Evolutionary conservation across 2,888 invertebrate genomes (phyloP), one percentile per base, ranked within the genome.

Genomic region (Archaeoteleia sp.): DNA sequence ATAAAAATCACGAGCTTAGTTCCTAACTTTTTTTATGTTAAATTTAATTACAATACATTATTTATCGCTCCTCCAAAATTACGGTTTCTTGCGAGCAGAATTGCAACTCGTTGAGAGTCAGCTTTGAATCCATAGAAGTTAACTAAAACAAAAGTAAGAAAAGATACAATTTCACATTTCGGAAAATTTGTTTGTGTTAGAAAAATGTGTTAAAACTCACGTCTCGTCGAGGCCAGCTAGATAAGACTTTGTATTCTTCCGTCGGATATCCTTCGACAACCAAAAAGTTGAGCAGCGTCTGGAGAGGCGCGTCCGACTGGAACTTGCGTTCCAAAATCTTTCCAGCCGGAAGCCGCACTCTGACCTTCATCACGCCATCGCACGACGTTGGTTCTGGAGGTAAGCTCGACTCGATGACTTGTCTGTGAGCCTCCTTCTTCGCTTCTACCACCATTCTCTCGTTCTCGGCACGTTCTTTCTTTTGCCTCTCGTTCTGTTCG

Each of bases 161-260:
- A n/a, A n/a, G n/a, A n/a, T n/a, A n/a, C n/a, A n/a, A n/a, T n/a
- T n/a, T n/a, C n/a, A n/a, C n/a, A n/a, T n/a, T n/a, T n/a, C n/a
- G n/a, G n/a, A n/a, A n/a, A n/a, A n/a, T n/a, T n/a, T n/a, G n/a
- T n/a, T n/a, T n/a, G n/a, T n/a, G n/a, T n/a, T n/a, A n/a, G n/a
- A n/a, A n/a, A n/a, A n/a, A n/a, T n/a, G n/a, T n/a, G n/a, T n/a
- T n/a, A n/a, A n/a, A 75, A 92, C 94, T 93, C 88, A 97, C 95
- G 90, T 97, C 97, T 90, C 93, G 91, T 82, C 96, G 91, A 83
- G 97, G 97, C 94, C 94, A 97, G 86, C 95, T 94, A 77, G 94
- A 92, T 78, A 97, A 92, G 65, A 97, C 91, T 89, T 97, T 97
- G 85, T 91, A 97, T 82, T 94, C 94, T 77, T 93, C 92, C 75